Percentiles rank a stretch among this genome's conserved stretches.
These are phyloP conservation scores for Onychostruthus taczanowskii DNA, from an alignment of 2,113 vertebrate species.

Conservation along the genomic window DNA sequence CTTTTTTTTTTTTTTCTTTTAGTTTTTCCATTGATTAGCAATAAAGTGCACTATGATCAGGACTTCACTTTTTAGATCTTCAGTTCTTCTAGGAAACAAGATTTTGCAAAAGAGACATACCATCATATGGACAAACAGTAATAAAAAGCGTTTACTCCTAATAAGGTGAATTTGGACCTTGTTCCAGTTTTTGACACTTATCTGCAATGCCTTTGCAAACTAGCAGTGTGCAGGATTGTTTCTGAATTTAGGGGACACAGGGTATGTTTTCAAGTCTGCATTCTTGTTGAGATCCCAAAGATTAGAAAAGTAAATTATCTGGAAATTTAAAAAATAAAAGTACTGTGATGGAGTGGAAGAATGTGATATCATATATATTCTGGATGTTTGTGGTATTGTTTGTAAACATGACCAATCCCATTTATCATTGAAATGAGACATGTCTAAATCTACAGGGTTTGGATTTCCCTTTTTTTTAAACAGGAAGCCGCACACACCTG, in stretches of 20 bases:
- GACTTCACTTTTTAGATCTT: background rate
- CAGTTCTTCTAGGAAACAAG: background rate
- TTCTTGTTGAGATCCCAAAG: background rate
- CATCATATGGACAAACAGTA: background rate
- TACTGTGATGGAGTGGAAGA: background rate
- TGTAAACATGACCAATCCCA: background rate
- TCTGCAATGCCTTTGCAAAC: background rate
- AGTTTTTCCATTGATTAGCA: background rate
- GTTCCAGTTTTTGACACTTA: background rate
- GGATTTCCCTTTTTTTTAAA: background rate
- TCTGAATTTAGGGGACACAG: background rate
- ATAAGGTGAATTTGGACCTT: background rate
- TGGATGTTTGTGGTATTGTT: background rate
- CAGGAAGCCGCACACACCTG: background rate
- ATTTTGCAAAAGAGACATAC: background rate
- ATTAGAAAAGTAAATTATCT: background rate
- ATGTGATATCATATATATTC: background rate
- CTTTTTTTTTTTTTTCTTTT: too few species aligned
- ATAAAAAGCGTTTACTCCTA: background rate
- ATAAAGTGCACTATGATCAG: background rate
- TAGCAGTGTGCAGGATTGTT: background rate
- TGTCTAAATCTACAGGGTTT: background rate
- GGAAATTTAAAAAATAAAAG: background rate
- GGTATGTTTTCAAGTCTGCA: background rate
- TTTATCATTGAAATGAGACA: background rate